A percentile compares a stretch with the other conserved stretches of the same genome.
Evolutionary conservation across 2,113 vertebrate genomes (phyloP).

Genomic region (Mellivora capensis): DNA sequence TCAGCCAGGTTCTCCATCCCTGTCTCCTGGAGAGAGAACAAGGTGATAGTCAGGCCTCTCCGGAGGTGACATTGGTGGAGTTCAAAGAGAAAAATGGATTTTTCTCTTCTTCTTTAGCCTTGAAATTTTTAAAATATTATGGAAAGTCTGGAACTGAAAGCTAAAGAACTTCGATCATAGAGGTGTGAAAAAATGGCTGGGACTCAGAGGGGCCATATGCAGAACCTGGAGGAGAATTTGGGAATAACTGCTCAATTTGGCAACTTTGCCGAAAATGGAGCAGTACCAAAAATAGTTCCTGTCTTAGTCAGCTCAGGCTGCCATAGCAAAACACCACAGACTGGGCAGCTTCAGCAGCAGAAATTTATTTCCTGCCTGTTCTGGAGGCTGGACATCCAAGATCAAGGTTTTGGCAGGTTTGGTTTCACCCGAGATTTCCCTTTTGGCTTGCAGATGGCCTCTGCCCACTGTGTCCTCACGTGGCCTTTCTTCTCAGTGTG

Average conservation of each 20-base stretch:
- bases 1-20: not conserved
- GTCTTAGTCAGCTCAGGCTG: not conserved
- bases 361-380: not conserved
- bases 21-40: not conserved
- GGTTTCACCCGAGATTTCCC: not conserved
- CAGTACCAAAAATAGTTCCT: not conserved
- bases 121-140: not conserved
- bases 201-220: not conserved
- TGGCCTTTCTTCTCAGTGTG: not conserved
- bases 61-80: not conserved
- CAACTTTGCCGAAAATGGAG: not conserved
- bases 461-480: not conserved
- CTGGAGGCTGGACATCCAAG: not conserved
- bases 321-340: not conserved
- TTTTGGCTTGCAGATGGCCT: not conserved
- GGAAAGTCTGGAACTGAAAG: not conserved
- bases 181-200: not conserved
- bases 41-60: not conserved
- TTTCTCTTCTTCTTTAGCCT: slow-evolving; percentile 1
- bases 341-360: not conserved
- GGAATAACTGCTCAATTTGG: not conserved
- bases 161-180: not conserved
- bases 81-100: not conserved
- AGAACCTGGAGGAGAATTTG: not conserved
- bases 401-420: not conserved